Base-by-base conservation (phyloP, 2,888 invertebrate genomes). In the Disparrhopalites patrizii region DNA sequence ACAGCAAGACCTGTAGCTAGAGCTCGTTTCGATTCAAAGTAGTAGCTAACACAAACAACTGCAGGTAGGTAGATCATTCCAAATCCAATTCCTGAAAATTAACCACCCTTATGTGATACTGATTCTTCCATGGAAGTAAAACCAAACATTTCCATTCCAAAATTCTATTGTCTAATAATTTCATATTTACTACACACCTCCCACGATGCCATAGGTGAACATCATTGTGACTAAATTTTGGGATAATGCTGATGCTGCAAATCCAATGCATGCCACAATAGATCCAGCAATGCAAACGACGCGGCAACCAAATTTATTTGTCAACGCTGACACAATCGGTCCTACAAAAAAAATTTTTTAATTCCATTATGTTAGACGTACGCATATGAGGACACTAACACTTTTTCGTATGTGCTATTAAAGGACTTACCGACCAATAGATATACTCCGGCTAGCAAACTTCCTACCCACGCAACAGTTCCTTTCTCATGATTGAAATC, bases 31-130 rank as follows among this genome's bases (percentile, higher is more conserved):
- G 93, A 91, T 81, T 97, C 96, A 81, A 98, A 98, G 82, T 97
- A 97, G 81, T 95, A 95, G 5, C 95, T 94, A 28, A 97, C 96
- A 62, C 93, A 93, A 13, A 97, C 96, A 40, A 98, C 96, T 1
- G 97, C 96, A 0, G 97, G 97, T 54, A 98, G 84, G 81, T 94
- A 95, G 77, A 94, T 92, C 82, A 94, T 86, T 70, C 94, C 93
- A 78, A 94, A 92, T 25, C 94, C 94, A 76, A 94, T 86, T 72
- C 93, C 92, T 91, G 70, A 54, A 63, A 47, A 61, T 10, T 36
- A 7, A 36, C 36, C 36, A 36, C 7, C 7, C 15, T 15, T 36
- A 36, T 36, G 36, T 36, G 7, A 10, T 10, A 36, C 15, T 10
- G 15, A 7, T 7, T 36, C 36, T 36, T 36, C 36, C 7, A 36